Conservation (phyloP, 2,888 invertebrate species). For the Eumerus sabulonum region DNA sequence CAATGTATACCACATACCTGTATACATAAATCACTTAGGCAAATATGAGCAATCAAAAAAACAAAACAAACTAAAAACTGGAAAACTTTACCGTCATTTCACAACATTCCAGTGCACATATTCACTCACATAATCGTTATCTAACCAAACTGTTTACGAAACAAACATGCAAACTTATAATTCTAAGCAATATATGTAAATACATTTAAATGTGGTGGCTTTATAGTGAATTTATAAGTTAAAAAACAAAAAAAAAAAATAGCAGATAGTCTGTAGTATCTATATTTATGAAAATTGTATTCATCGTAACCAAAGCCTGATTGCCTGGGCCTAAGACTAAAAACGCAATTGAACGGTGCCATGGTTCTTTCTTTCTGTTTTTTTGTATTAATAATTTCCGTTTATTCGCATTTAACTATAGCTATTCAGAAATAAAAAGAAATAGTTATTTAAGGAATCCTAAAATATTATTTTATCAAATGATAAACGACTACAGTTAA, state of each 20-base stretch:
- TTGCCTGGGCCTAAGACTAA: slow-evolving; percentile 12
- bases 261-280: background rate
- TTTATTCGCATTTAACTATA: slow-evolving; percentile 48
- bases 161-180: background rate
- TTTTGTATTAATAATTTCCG: background rate
- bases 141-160: slow-evolving; percentile 16
- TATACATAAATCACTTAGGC: background rate
- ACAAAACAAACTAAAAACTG: no score
- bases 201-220: slow-evolving; percentile 43
- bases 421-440: slow-evolving; percentile 4
- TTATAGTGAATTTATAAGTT: slow-evolving; percentile 15
- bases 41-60: background rate
- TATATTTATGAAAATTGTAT: no score
- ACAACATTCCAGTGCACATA: slow-evolving; percentile 24
- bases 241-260: slow-evolving; percentile 9
- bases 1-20: no score
- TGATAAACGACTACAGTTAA: slow-evolving; percentile 7
- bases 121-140: slow-evolving; percentile 20
- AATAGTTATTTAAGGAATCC: background rate
- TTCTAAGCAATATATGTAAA: slow-evolving; percentile 44
- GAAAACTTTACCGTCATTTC: slow-evolving; percentile 4
- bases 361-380: slow-evolving; percentile 28
- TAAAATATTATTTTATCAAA: slow-evolving; percentile 26
- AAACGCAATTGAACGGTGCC: slow-evolving; percentile 18
- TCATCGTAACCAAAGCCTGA: slow-evolving; percentile 18